phyloP scores from a whole-genome alignment of 1,140 invertebrate species.

The Drosophila malerkotliana region DNA sequence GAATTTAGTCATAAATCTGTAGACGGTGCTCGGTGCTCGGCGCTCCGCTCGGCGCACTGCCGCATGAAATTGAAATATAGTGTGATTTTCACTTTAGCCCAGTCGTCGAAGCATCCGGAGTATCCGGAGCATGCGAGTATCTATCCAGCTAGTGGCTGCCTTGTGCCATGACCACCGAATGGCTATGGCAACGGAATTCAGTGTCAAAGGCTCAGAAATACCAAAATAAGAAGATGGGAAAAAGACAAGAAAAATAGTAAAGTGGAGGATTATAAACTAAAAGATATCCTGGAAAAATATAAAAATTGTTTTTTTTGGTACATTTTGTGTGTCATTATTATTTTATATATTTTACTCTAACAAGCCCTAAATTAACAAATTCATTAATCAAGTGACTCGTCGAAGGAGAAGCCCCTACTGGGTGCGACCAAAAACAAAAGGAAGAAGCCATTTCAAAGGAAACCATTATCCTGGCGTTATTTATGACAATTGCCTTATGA shows the following conservation, averaged over 20 bases:
- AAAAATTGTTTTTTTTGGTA: not conserved
- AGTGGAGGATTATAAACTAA: not conserved
- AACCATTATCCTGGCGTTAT: conserved; percentile 68
- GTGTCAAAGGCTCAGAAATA: conserved; percentile 66
- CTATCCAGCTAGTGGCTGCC: not conserved
- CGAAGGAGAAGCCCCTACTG: not conserved
- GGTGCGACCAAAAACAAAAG: conserved; percentile 19
- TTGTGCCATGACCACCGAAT: conserved; percentile 11
- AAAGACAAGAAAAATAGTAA: conserved; percentile 35
- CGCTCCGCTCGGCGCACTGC: conserved; percentile 66
- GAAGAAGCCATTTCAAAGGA: conserved; percentile 25
- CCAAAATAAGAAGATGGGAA: conserved; percentile 25
- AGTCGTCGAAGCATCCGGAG: conserved; percentile 24
- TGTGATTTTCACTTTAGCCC: conserved; percentile 78
- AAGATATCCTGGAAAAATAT: conserved; percentile 30
- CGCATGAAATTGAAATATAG: conserved; percentile 82
- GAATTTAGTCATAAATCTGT: conserved; percentile 81
- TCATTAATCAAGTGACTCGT: no score
- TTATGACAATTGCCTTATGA: conserved; percentile 75
- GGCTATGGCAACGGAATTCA: conserved; percentile 55
- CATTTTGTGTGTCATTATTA: not conserved
- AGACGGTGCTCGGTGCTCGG: conserved; percentile 44
- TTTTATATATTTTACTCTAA: not conserved
- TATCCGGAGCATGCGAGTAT: conserved; percentile 10
- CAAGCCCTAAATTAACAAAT: no score